Percentiles rank a stretch among this genome's conserved stretches.
These are phyloP conservation scores for Haliclona indistincta DNA, from an alignment of 37 sponge, comb jelly and placozoan genomes.

Conservation along the genomic window DNA sequence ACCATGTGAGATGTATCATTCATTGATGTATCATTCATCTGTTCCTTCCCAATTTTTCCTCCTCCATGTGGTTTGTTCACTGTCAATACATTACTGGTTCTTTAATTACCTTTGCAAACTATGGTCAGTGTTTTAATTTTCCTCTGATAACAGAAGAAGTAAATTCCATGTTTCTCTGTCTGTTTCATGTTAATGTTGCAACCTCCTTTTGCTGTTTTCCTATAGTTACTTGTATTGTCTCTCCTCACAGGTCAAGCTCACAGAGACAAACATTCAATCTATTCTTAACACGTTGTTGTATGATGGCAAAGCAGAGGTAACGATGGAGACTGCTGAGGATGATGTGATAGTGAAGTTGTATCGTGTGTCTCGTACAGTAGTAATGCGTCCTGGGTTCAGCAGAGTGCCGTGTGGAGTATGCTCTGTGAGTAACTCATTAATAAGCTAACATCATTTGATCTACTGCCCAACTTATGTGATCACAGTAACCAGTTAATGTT, in stretches of 20 bases:
- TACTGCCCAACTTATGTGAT: too few relatives aligned
- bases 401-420: slow-evolving; percentile 91
- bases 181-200: too few relatives aligned
- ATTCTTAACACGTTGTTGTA: slow-evolving; percentile 81
- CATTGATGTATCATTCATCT: too few relatives aligned
- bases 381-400: slow-evolving; percentile 62
- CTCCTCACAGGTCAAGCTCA: slow-evolving; percentile 53
- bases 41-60: too few relatives aligned
- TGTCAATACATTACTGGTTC: too few relatives aligned
- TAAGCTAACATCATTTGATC: neutral
- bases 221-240: neutral
- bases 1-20: too few relatives aligned
- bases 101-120: too few relatives aligned
- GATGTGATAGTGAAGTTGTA: slow-evolving; percentile 40
- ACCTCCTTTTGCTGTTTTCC: neutral
- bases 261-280: slow-evolving; percentile 61
- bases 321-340: slow-evolving; percentile 9
- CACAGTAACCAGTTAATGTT: too few relatives aligned
- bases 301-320: slow-evolving; percentile 80
- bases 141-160: too few relatives aligned
- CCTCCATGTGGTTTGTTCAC: too few relatives aligned
- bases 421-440: slow-evolving; percentile 58
- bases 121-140: too few relatives aligned
- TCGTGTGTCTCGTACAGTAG: slow-evolving; percentile 23
- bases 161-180: too few relatives aligned